Conservation (phyloP, 2,113 vertebrate species). For the Pelobates fuscus region DNA sequence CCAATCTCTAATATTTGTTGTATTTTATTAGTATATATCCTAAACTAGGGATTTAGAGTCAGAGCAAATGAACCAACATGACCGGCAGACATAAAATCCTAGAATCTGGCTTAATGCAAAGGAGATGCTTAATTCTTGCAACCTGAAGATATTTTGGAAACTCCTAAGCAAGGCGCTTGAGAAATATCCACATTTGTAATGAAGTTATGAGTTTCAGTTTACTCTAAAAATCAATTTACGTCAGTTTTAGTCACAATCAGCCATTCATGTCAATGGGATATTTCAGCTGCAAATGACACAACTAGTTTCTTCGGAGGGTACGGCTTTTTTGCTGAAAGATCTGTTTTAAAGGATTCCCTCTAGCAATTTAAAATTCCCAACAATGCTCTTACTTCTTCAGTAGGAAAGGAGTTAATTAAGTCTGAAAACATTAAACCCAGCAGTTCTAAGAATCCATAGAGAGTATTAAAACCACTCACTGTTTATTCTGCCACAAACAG, state of each 20-base stretch:
- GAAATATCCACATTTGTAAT: no score
- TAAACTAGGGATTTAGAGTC: no score
- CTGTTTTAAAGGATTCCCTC: slow-evolving; percentile 14
- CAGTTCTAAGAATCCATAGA: slow-evolving; percentile 45
- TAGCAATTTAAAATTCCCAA: slow-evolving; percentile 19
- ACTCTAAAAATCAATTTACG: no score
- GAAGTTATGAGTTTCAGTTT: no score
- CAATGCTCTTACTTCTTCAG: slow-evolving; percentile 32
- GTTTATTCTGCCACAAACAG: slow-evolving; percentile 51
- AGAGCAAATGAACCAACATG: no score
- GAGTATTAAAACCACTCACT: slow-evolving; percentile 50
- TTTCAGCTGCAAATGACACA: background rate
- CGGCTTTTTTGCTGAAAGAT: slow-evolving; percentile 18
- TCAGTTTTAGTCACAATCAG: background rate
- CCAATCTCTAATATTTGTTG: no score
- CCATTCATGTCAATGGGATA: background rate
- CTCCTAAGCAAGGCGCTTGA: no score
- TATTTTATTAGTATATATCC: no score
- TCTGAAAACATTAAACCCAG: slow-evolving; percentile 50
- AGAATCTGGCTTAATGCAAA: no score
- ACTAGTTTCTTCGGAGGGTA: background rate
- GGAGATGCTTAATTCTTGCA: no score
- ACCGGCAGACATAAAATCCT: no score
- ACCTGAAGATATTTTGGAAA: no score
- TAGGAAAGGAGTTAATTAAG: slow-evolving; percentile 49